Base-by-base conservation (phyloP, 2,888 invertebrate genomes). In the Gasteruption jaculator region DNA sequence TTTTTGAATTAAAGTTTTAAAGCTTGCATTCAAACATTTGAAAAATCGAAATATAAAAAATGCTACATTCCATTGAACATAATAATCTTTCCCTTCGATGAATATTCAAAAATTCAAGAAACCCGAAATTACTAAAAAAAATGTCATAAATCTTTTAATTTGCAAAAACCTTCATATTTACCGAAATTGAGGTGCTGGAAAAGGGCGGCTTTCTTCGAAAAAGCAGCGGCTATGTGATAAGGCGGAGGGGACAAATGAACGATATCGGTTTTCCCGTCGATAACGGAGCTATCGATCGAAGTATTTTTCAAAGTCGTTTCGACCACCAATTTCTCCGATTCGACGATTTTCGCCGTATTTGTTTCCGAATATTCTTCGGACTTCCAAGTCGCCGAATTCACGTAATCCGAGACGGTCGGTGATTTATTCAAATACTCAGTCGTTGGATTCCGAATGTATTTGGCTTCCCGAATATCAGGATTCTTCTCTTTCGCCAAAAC, bases 171-270 rank as follows among this genome's bases (percentile, higher is more conserved):
- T n/a, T n/a, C n/a, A n/a, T n/a, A n/a, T 46, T 6, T 52, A 61
- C 61, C 49, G 33, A 54, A 60, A 42, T 61, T 65, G 5, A 63
- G 50, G 46, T 66, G 67, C 43, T 66, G 66, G 20, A 68, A 68
- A 12, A 67, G 57, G 1, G 65, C 65, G 22, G 85, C 85, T 61
- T 87, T 86, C 74, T 86, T 87, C 10, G 89, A 88, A 61, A 83
- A 87, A 3, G 82, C 84, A 16, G 88, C 86, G 19, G 88, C 89
- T 60, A 89, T 85, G 59, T 89, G 86, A 72, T 89, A 90, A 1
- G 89, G 89, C 1, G 89, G 89, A 11, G 89, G 89, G 58, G 60
- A 61, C 3, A 57, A 65, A 18, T 66, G 68, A 10, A 58, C 46
- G 10, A 63, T 61, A 19, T 58, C 61, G n/a, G 51, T 34, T 49